phyloP scores from a whole-genome alignment of 2,797 vertebrate species.

The Oophaga sylvatica region DNA sequence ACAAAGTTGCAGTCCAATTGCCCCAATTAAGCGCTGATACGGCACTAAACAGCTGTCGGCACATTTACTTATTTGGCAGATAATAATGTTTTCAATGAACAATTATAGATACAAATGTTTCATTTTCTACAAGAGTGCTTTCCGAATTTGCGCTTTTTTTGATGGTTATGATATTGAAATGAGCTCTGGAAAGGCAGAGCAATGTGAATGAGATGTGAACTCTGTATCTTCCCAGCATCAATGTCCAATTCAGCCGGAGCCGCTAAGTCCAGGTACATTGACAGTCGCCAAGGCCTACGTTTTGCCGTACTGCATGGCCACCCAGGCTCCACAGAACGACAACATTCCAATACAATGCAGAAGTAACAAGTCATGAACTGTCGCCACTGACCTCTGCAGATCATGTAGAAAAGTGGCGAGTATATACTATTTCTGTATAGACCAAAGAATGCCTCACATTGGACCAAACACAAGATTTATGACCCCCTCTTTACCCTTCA shows the following conservation, averaged over 20 bases:
- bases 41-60: constrained; percentile 18
- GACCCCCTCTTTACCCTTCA: too few species aligned
- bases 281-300: neutral
- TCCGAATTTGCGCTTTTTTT: neutral
- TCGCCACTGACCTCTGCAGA: neutral
- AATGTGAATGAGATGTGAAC: neutral
- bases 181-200: neutral
- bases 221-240: neutral
- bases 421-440: neutral
- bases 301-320: neutral
- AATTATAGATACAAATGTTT: constrained; percentile 44
- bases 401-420: neutral
- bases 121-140: constrained; percentile 37
- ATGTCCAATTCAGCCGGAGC: neutral
- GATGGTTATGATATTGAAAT: constrained; percentile 39
- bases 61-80: constrained; percentile 23
- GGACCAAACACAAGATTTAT: neutral
- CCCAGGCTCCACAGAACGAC: neutral
- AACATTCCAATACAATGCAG: neutral
- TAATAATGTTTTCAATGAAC: constrained; percentile 29
- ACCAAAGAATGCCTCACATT: too few species aligned
- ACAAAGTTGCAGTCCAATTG: constrained; percentile 6
- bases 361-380: neutral
- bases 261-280: neutral
- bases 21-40: constrained; percentile 8